Percentiles rank a stretch among this genome's conserved stretches.
Conservation (phyloP, 2,888 invertebrate species). For the Pegoplata infirma region DNA sequence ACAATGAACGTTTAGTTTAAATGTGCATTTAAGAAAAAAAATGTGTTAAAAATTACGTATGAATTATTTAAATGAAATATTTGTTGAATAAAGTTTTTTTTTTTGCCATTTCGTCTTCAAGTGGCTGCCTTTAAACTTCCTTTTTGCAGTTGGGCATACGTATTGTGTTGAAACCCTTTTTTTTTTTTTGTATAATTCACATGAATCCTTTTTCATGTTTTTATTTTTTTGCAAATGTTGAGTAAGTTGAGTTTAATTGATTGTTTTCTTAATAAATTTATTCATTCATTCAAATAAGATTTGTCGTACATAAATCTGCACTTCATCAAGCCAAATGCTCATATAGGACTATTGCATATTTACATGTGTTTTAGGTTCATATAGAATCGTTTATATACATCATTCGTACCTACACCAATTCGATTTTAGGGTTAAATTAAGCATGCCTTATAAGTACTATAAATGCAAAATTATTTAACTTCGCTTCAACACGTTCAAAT, state of each 20-base stretch:
- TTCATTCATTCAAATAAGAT: conserved; percentile 32
- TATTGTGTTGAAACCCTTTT: conserved; percentile 33
- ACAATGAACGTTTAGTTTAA: conserved; percentile 25
- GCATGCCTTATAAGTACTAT: conserved; percentile 62
- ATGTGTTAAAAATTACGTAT: conserved; percentile 13
- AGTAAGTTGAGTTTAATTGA: conserved; percentile 43
- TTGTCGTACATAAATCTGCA: conserved; percentile 46
- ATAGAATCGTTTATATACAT: conserved; percentile 5
- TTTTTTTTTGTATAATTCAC: conserved; percentile 34
- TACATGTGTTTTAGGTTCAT: no score
- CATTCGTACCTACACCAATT: background rate
- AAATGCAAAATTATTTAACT: conserved; percentile 64
- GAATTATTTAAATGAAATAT: conserved; percentile 3
- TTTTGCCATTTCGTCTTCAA: conserved; percentile 47
- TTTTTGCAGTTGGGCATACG: conserved; percentile 39
- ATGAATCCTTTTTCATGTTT: conserved; percentile 34
- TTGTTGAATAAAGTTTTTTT: conserved; percentile 6
- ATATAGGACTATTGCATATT: no score
- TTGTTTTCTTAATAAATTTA: conserved; percentile 55
- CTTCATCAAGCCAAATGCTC: no score
- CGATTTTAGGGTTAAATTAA: conserved; percentile 51
- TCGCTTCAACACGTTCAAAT: conserved; percentile 70
- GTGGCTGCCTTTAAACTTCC: conserved; percentile 53
- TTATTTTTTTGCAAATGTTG: background rate
- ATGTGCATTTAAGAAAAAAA: conserved; percentile 48